A percentile compares a stretch with the other conserved stretches of the same genome.
phyloP scores from a whole-genome alignment of 2,113 vertebrate species.

The Melanostigma gelatinosum region DNA sequence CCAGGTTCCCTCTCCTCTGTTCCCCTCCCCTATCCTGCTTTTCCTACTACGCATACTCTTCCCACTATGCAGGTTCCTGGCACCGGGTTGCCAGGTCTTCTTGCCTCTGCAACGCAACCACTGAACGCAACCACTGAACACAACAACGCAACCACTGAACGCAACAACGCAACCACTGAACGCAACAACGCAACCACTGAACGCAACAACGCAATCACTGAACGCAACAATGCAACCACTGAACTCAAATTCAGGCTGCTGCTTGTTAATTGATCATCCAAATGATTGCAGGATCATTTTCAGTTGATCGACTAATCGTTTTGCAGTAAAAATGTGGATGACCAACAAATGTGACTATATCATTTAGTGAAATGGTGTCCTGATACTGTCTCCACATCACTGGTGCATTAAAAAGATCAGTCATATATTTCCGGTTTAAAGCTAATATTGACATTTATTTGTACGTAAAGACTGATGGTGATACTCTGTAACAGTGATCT shows the following conservation, averaged over 20 bases:
- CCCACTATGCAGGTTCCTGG: too few relatives aligned
- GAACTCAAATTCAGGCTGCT: not conserved
- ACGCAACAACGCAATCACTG: too few relatives aligned
- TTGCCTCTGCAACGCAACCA: too few relatives aligned
- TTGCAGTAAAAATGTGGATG: not conserved
- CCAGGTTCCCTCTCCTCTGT: too few relatives aligned
- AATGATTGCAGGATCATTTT: not conserved
- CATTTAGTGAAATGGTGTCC: not conserved
- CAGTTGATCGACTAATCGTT: not conserved
- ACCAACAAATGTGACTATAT: not conserved
- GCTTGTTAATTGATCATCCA: not conserved
- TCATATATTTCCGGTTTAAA: not conserved
- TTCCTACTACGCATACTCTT: too few relatives aligned
- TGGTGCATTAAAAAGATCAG: not conserved
- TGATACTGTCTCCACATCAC: not conserved
- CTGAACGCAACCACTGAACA: too few relatives aligned
- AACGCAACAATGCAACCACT: too few relatives aligned
- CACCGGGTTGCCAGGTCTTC: too few relatives aligned
- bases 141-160: too few relatives aligned
- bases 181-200: too few relatives aligned
- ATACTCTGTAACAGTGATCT: slow-evolving; percentile 33
- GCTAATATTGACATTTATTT: not conserved
- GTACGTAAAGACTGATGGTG: slow-evolving; percentile 39
- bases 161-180: too few relatives aligned
- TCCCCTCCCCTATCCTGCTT: too few relatives aligned